Base-by-base conservation (phyloP, 64 coral and sea anemone genomes). In the Montipora efflorescens region DNA sequence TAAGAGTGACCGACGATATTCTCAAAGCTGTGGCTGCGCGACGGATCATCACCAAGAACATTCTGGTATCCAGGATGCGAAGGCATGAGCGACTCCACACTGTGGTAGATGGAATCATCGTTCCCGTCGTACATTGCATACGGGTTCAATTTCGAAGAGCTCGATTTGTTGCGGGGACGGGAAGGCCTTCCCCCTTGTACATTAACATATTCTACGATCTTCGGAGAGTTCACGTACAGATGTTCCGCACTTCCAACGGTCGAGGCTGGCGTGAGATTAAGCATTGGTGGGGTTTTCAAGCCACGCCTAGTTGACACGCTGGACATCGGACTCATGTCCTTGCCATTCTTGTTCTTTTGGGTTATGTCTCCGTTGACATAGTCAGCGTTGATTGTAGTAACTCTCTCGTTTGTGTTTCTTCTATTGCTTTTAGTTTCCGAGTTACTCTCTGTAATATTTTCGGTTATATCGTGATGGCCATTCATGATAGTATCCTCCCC, bases 51-150 rank as follows among this genome's bases (percentile, higher is more conserved):
- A 19, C 16, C 46, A 18, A 87, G 44, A n/a, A 86, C 82, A 48
- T 93, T 93, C 73, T 72, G 84, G 43, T 93, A 93, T 5, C 83
- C 92, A 18, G 92, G 92, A 80, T 93, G 85, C 14, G 83, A 85
- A 43, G 92, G 92, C 83, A 93, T 87, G 6, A 93, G 62, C 5
- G 92, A 93, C 48, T 93, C 92, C 46, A 93, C 92, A 44, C 92
- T 93, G 51, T 93, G 92, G 75, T 93, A 93, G 28, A 93, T 93
- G 13, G 92, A 93, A 76, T 93, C 92, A 62, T 93, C 92, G 92
- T 93, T 93, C 12, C 92, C 92, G 61, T 93, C 92, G 57, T 93
- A 93, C 20, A 88, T 93, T n/a, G 76, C 84, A 18, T 93, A 93
- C 25, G 74, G 84, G 70, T 88, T 87, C 8, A 80, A 6, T 90